Conservation (phyloP, 2,113 vertebrate species). For the Cyprichromis sp. region DNA sequence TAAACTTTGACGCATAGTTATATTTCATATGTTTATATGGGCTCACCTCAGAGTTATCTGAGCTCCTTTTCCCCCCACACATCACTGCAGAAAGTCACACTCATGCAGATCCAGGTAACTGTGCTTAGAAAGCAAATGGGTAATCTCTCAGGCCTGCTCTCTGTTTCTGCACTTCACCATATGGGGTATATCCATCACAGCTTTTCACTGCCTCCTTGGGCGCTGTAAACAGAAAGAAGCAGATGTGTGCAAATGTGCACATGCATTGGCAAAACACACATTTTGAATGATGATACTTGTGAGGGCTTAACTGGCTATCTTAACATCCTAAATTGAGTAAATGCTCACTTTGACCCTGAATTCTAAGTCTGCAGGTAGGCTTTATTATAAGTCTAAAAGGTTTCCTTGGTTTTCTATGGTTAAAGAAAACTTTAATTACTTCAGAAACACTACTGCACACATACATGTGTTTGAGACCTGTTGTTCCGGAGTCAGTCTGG, state of each 20-base stretch:
- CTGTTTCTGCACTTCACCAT: conserved; percentile 9
- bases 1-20: background rate
- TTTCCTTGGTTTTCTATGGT: background rate
- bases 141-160: background rate
- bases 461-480: background rate
- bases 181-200: conserved; percentile 10
- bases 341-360: background rate
- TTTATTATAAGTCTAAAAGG: background rate
- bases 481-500: background rate
- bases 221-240: conserved; percentile 3
- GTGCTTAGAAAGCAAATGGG: background rate
- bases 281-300: background rate
- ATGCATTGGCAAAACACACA: background rate
- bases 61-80: background rate
- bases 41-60: background rate
- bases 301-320: background rate
- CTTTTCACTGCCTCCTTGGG: background rate
- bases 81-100: background rate
- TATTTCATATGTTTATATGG: background rate
- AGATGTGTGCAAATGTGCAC: background rate
- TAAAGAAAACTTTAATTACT: background rate
- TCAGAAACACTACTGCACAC: background rate
- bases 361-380: background rate
- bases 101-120: background rate
- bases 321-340: background rate